These are phyloP conservation scores for Myopa tessellatipennis DNA, from an alignment of 2,888 invertebrate genomes.

Conservation along the genomic window DNA sequence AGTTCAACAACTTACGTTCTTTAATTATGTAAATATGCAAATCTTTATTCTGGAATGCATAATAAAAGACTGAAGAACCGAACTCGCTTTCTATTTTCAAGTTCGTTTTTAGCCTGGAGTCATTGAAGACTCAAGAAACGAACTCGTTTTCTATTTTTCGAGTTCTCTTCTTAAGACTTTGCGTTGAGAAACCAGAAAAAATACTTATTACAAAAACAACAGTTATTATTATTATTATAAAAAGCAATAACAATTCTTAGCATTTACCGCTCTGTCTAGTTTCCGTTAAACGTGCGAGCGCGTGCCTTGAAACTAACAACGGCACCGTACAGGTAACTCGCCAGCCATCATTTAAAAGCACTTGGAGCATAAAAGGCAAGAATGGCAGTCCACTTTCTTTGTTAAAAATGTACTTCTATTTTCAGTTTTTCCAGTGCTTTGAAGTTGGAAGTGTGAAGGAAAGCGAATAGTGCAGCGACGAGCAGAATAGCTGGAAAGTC, in stretches of 20 bases:
- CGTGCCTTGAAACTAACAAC: conserved; percentile 32
- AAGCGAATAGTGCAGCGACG: neutral
- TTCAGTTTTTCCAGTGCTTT: conserved; percentile 14
- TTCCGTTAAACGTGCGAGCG: conserved; percentile 54
- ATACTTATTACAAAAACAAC: neutral
- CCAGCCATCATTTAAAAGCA: conserved; percentile 22
- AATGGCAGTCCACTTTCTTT: conserved; percentile 57
- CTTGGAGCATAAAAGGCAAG: conserved; percentile 39
- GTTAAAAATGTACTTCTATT: conserved; percentile 50
- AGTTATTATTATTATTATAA: neutral
- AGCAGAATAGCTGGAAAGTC: conserved; percentile 11
- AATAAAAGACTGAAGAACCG: conserved; percentile 26
- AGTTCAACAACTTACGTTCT: no score
- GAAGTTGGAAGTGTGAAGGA: conserved; percentile 8
- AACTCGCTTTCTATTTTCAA: conserved; percentile 44
- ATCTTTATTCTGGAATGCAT: neutral
- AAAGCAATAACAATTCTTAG: neutral
- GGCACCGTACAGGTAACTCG: no score
- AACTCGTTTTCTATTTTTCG: conserved; percentile 52
- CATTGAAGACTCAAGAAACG: conserved; percentile 32
- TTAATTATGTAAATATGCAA: neutral
- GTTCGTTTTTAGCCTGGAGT: conserved; percentile 19
- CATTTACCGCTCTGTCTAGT: neutral
- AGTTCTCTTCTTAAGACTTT: no score
- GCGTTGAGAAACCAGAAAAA: conserved; percentile 38